Evolutionary conservation across 2,888 invertebrate species (phyloP), one percentile per base, ranked within the genome.

Genomic region (Conchocele bisecta): DNA sequence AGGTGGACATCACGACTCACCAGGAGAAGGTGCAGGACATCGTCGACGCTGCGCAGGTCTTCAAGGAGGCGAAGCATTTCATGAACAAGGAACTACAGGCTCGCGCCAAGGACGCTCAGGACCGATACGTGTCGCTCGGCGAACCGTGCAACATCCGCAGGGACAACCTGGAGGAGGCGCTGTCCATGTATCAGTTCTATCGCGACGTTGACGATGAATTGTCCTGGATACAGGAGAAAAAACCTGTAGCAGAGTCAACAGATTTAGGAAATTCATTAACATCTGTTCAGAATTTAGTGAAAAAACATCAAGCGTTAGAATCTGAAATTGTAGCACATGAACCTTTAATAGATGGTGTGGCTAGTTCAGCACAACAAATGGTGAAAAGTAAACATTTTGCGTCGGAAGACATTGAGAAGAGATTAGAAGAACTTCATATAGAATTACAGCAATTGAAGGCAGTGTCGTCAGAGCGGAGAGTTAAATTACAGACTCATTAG

Each of bases 161-260:
- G 39, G 98, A 98, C 86, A 97, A 98, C 90, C 92, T 99, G 37
- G 96, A 97, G 88, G 98, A 98, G 79, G 96, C 98, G 0, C 94
- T 95, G 3, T 92, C 95, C 48, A 92, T 98, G 76, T 97, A 98
- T 88, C 95, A 97, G 87, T 98, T 98, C 93, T 93, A 95, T 48
- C 93, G 97, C 26, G 98, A 98, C 88, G 95, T 97, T 0, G 96
- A 97, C 70, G 98, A 98, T 89, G 98, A 98, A 91, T 88, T 97
- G 59, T 94, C 95, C 79, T 99, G 98, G 98, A 91, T 98, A n/a
- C 92, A 93, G 4, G 95, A 96, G 83, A 94, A 95, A 81, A 94
- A 95, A 85, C 93, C 94, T 0, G 89, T 95, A 6, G 95, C 95
- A 0, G 93, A 93, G 2, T 95, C 95, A 0, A 93, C 93, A 28